Conservation (phyloP, 2,113 vertebrate genomes). For the Psammodynastes pulverulentus region DNA sequence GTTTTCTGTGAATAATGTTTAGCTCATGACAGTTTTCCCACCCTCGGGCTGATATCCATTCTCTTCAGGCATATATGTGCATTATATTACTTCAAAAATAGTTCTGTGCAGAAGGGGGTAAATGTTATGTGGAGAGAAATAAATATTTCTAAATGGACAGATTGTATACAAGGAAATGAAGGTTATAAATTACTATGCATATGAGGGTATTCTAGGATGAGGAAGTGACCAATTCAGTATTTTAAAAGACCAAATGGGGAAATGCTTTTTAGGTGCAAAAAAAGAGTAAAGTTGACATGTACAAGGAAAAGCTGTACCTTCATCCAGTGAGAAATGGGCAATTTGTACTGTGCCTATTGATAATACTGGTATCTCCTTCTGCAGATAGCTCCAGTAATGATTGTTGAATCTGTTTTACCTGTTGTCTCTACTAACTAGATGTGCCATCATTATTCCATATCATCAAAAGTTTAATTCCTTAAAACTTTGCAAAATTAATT, state of each 20-base stretch:
- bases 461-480: conserved; percentile 57
- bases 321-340: neutral
- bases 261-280: neutral
- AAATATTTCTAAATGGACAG: neutral
- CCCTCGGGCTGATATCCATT: conserved; percentile 52
- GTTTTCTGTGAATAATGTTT: conserved; percentile 56
- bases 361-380: neutral
- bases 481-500: conserved; percentile 42
- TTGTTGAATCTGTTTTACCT: neutral
- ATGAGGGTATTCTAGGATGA: neutral
- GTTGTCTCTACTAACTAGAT: neutral
- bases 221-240: neutral
- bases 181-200: neutral
- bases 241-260: neutral
- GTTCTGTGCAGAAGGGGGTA: conserved; percentile 24
- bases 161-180: neutral
- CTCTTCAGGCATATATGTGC: conserved; percentile 47
- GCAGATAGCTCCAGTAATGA: neutral
- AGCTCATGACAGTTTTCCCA: conserved; percentile 55
- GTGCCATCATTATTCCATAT: neutral
- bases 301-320: neutral
- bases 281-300: neutral
- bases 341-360: neutral
- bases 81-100: conserved; percentile 61
- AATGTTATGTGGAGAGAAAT: conserved; percentile 34